Percentiles rank a stretch among this genome's conserved stretches.
Conservation (phyloP, 1,140 invertebrate genomes). For the Trichonephila clavipes region DNA sequence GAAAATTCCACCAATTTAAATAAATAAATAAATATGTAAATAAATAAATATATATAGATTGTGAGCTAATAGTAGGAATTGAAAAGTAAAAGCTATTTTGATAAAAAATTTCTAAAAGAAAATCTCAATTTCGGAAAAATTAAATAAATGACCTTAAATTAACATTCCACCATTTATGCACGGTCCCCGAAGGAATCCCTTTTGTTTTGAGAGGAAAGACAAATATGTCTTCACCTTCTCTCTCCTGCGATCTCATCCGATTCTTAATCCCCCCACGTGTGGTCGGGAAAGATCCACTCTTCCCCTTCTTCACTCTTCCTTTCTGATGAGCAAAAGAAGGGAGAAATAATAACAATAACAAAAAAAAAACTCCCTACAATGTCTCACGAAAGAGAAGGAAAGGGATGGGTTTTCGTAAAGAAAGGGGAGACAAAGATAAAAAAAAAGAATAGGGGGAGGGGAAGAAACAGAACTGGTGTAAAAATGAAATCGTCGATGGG, state of each 20-base stretch:
- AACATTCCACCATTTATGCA: not conserved
- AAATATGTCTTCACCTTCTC: slow-evolving; percentile 72
- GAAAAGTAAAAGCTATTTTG: no score
- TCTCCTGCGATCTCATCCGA: slow-evolving; percentile 61
- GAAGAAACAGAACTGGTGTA: not conserved
- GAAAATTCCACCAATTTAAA: no score
- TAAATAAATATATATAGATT: no score
- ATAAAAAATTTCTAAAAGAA: not conserved
- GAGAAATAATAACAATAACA: not conserved
- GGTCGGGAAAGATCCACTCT: slow-evolving; percentile 43
- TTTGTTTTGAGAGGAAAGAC: slow-evolving; percentile 74
- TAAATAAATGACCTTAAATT: not conserved
- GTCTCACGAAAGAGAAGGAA: not conserved
- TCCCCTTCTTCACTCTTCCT: not conserved
- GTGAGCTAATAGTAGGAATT: no score
- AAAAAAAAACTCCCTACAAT: not conserved
- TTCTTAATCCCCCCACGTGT: slow-evolving; percentile 74
- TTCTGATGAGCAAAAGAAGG: not conserved
- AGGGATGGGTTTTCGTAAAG: not conserved
- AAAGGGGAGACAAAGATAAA: not conserved
- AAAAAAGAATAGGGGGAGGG: no score
- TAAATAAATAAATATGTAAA: no score
- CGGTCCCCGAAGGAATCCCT: slow-evolving; percentile 17
- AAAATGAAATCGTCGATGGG: slow-evolving; percentile 30
- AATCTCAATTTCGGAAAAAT: not conserved